Evolutionary conservation across 1,140 invertebrate genomes (phyloP).

Genomic region (Chionoecetes opilio): DNA sequence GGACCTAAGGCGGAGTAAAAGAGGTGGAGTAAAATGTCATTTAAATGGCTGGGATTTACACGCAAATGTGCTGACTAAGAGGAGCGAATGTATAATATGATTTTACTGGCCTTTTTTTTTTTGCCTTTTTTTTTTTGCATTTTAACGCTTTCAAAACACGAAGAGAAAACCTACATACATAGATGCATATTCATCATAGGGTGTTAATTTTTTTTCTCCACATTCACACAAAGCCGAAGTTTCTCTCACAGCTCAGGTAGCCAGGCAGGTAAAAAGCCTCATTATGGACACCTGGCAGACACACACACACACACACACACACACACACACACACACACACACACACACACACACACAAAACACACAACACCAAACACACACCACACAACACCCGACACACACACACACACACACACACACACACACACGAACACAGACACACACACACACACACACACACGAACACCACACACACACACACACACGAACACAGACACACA

Average conservation of each 20-base stretch:
- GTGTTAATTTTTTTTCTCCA: background rate
- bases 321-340: slow-evolving; percentile 3
- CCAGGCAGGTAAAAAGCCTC: background rate
- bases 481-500: background rate
- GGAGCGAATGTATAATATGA: no score
- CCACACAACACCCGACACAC: background rate
- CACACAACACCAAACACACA: background rate
- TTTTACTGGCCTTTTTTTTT: no score
- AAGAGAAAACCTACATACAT: background rate
- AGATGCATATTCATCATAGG: background rate
- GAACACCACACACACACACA: background rate
- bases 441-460: slow-evolving; percentile 10
- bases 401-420: background rate
- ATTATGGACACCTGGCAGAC: slow-evolving; percentile 1
- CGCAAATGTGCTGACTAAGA: no score
- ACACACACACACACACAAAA: background rate
- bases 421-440: background rate
- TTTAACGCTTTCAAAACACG: background rate
- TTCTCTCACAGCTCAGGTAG: slow-evolving; percentile 1
- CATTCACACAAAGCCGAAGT: background rate
- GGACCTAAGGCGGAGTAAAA: background rate
- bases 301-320: slow-evolving; percentile 27
- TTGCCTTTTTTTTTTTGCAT: background rate
- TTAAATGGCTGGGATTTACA: no score
- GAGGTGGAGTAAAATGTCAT: no score